Base-by-base conservation (phyloP, 2,797 vertebrate genomes). In the Tauraco hartlaubi region DNA sequence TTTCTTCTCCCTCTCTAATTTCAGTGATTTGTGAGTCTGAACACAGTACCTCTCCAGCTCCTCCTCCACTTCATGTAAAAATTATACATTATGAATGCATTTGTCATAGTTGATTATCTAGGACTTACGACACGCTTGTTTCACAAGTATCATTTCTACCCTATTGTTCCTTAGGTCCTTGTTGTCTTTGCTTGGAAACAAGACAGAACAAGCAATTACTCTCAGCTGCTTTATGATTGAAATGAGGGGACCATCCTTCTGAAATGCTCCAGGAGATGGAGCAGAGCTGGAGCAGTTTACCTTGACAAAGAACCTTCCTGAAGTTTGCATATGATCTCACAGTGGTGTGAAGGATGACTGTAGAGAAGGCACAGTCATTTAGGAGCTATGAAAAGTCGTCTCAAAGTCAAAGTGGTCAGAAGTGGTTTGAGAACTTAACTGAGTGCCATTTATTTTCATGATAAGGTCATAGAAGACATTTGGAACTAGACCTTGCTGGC, bases 121-220 rank as follows among this genome's bases (percentile, higher is more conserved):
- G 69, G 89, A 88, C 62, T 75, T 54, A 43, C 31, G 92, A 88
- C 88, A 81, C 59, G 73, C 74, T 94, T 20, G 56, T 69, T 74
- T 95, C 93, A 91, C 90, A 62, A 94, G 78, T 85, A 90, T 75
- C 68, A 62, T 56, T 94, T 68, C 82, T 90, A 25, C 61, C 75
- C 84, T 80, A 76, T 94, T 96, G 91, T 96, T 90, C 71, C 92
- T 93, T 52, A 74, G 66, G 33, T 64, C 44, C 89, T 89, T 35
- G 7, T 71, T 94, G 75, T 85, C 59, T 77, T 15, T 69, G 15
- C 82, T 88, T 56, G 87, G 87, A 74, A 92, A 81, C n/a, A 59
- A 73, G 76, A 75, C 91, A 91, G 94, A 69, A 73, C 55, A 26
- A 85, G 84, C 63, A 85, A 74, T 92, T 67, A 26, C 75, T 94